A percentile compares a stretch with the other conserved stretches of the same genome.
These are phyloP conservation scores for Halocynthia roretzi DNA, from an alignment of 23 tunicate genomes.

Conservation along the genomic window DNA sequence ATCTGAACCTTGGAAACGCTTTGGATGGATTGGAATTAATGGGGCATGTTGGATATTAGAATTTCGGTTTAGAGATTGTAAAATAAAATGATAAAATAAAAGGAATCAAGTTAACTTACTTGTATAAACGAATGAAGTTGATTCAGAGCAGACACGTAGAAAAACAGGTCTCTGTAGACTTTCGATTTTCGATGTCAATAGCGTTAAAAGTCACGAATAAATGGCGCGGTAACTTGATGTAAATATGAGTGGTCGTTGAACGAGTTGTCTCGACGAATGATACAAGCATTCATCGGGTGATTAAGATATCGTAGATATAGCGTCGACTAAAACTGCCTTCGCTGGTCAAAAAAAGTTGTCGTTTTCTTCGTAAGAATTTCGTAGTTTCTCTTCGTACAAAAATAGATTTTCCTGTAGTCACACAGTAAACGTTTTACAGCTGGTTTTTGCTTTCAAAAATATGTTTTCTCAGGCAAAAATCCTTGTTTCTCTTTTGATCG, in stretches of 20 bases:
- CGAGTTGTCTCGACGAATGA: background rate
- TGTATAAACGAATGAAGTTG: too few relatives aligned
- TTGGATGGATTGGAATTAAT: too few relatives aligned
- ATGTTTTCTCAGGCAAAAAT: background rate
- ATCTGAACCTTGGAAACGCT: too few relatives aligned
- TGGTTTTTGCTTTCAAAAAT: background rate
- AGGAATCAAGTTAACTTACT: too few relatives aligned
- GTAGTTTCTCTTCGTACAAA: too few relatives aligned
- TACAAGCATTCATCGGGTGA: background rate
- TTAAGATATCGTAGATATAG: background rate
- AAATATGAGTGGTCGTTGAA: background rate
- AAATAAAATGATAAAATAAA: too few relatives aligned
- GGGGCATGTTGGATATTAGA: too few relatives aligned
- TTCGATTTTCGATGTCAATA: too few relatives aligned
- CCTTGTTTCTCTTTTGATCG: background rate
- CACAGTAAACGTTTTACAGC: background rate
- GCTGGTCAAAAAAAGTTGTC: constrained; percentile 2
- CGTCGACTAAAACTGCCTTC: constrained; percentile 22
- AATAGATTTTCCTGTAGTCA: background rate
- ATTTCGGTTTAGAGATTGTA: too few relatives aligned
- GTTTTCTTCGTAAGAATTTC: too few relatives aligned
- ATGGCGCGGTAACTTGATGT: constrained; percentile 2
- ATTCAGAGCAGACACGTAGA: too few relatives aligned
- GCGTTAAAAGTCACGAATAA: background rate
- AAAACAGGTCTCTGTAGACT: too few relatives aligned